These are phyloP conservation scores for Pangasius sanitwongsei DNA, from an alignment of 2,797 vertebrate genomes.

Conservation along the genomic window DNA sequence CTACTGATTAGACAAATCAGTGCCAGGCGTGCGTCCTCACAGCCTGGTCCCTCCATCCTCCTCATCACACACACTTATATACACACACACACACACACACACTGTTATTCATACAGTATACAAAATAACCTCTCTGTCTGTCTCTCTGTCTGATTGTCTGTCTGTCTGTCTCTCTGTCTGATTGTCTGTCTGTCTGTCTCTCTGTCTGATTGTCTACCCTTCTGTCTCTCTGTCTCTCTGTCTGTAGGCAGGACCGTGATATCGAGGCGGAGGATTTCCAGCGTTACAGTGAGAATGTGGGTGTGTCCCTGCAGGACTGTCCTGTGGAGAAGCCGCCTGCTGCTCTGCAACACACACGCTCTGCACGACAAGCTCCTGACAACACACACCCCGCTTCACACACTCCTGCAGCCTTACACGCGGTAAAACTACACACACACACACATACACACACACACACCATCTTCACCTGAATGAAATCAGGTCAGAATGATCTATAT, in stretches of 20 bases:
- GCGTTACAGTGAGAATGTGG: constrained; percentile 86
- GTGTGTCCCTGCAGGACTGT: constrained; percentile 88
- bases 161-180: not conserved
- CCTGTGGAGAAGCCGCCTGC: constrained; percentile 83
- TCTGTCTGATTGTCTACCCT: not conserved
- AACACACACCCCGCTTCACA: constrained; percentile 54
- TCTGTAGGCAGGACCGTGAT: constrained; percentile 84
- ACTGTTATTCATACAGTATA: not conserved
- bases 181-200: too few relatives aligned
- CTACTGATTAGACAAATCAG: too few relatives aligned
- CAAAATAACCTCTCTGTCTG: not conserved
- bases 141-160: not conserved
- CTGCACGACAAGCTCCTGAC: constrained; percentile 72
- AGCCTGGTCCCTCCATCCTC: too few relatives aligned
- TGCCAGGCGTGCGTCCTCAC: too few relatives aligned
- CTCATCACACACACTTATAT: not conserved
- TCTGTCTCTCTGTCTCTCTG: constrained; percentile 29
- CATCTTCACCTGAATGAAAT: too few relatives aligned
- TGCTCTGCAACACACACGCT: constrained; percentile 73
- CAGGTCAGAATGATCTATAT: too few relatives aligned
- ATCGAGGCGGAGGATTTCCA: constrained; percentile 97
- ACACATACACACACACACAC: constrained; percentile 3
- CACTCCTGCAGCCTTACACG: constrained; percentile 68
- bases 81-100: too few relatives aligned
- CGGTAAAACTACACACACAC: not conserved